These are phyloP conservation scores for Salticus scenicus DNA, from an alignment of 2,888 invertebrate genomes.

Conservation along the genomic window DNA sequence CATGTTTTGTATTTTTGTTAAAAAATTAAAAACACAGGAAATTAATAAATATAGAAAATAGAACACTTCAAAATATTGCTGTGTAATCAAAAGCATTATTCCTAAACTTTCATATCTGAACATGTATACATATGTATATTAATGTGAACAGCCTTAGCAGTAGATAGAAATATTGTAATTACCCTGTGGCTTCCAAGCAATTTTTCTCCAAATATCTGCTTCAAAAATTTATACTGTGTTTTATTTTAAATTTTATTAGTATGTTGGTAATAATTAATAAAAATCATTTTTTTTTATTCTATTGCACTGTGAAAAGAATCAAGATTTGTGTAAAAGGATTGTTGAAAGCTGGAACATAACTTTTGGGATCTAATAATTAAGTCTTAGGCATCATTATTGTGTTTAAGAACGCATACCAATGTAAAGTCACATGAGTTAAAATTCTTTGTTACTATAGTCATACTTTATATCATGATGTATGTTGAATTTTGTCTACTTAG, in stretches of 20 bases:
- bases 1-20: background rate
- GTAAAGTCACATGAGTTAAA: constrained; percentile 58
- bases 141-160: constrained; percentile 10
- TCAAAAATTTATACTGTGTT: constrained; percentile 17
- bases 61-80: background rate
- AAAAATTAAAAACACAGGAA: background rate
- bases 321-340: constrained; percentile 60
- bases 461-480: constrained; percentile 69
- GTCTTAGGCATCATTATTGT: constrained; percentile 51
- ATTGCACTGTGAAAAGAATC: constrained; percentile 47
- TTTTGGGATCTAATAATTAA: constrained; percentile 47
- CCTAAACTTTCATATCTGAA: constrained; percentile 5
- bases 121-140: too few species aligned
- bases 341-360: constrained; percentile 64
- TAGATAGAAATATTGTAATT: constrained; percentile 6
- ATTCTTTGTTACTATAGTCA: constrained; percentile 67
- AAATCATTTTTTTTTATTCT: background rate
- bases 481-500: constrained; percentile 69
- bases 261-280: constrained; percentile 4
- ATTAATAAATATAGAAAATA: background rate
- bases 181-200: constrained; percentile 15
- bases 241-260: constrained; percentile 17
- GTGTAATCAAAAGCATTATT: background rate
- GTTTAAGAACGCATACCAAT: constrained; percentile 49
- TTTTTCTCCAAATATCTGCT: constrained; percentile 10